Evolutionary conservation across 2,797 vertebrate genomes (phyloP).

Genomic region (Helicolenus hilgendorfi): DNA sequence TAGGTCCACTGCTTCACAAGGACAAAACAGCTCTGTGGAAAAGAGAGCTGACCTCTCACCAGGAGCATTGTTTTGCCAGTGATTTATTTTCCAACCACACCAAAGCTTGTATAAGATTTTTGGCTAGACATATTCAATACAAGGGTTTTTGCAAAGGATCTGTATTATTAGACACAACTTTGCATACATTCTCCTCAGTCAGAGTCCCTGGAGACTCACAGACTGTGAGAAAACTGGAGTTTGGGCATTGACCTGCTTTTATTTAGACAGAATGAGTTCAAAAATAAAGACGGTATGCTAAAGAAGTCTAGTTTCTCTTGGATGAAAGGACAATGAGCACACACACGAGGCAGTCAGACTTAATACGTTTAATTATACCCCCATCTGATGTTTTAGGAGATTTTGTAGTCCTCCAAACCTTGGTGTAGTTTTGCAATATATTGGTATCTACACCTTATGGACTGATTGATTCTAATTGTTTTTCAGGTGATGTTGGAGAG

Average conservation of each 20-base stretch:
- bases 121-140: conserved; percentile 5
- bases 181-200: conserved; percentile 40
- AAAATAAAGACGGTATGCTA: conserved; percentile 61
- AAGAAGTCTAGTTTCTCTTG: conserved; percentile 47
- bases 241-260: conserved; percentile 87
- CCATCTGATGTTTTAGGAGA: background rate
- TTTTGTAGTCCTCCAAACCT: background rate
- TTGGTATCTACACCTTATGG: background rate
- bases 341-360: background rate
- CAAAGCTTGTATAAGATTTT: background rate
- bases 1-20: conserved; percentile 46
- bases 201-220: conserved; percentile 33
- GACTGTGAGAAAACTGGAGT: conserved; percentile 64
- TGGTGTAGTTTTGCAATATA: background rate
- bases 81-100: conserved; percentile 36
- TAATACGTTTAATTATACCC: conserved; percentile 34
- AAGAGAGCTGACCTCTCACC: conserved; percentile 60
- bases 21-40: conserved; percentile 45
- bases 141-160: conserved; percentile 5
- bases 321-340: conserved; percentile 46
- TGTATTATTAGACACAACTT: conserved; percentile 64
- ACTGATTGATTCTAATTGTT: conserved; percentile 36
- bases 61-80: conserved; percentile 32
- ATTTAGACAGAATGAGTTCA: conserved; percentile 89
- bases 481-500: conserved; percentile 76